Percentiles rank a stretch among this genome's conserved stretches.
Evolutionary conservation across 1,140 invertebrate species (phyloP).

Genomic region (Saxidomus purpurata): DNA sequence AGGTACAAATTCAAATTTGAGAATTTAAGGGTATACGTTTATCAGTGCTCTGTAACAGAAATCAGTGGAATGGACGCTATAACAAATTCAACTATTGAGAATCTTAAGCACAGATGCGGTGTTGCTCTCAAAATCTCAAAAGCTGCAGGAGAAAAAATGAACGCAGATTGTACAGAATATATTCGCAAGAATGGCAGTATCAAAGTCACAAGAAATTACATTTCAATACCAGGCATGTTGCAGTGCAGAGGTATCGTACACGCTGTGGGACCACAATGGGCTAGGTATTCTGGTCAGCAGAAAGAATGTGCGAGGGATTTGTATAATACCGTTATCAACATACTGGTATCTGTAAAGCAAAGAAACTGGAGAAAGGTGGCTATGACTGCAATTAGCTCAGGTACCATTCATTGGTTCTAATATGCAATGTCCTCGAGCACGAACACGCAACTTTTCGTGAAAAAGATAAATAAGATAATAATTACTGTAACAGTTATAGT

Average conservation of each 20-base stretch:
- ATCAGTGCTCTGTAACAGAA: slow-evolving; percentile 25
- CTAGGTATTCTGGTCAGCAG: slow-evolving; percentile 37
- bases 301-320: slow-evolving; percentile 31
- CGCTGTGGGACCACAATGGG: slow-evolving; percentile 69
- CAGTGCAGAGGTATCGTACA: slow-evolving; percentile 65
- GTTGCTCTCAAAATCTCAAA: slow-evolving; percentile 69
- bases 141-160: slow-evolving; percentile 67
- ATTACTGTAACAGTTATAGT: no score
- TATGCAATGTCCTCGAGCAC: no score
- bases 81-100: slow-evolving; percentile 72
- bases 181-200: slow-evolving; percentile 17
- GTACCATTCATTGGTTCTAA: no score
- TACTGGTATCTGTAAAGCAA: slow-evolving; percentile 15
- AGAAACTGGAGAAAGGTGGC: slow-evolving; percentile 23
- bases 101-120: slow-evolving; percentile 67
- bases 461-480: no score
- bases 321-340: slow-evolving; percentile 56
- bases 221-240: slow-evolving; percentile 62
- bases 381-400: slow-evolving; percentile 66
- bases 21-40: not conserved
- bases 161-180: slow-evolving; percentile 64
- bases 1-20: no score
- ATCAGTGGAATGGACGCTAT: slow-evolving; percentile 64
- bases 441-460: no score
- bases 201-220: slow-evolving; percentile 37